Evolutionary conservation across 2,797 vertebrate genomes (phyloP).

Genomic region (Mionectes olivaceus): DNA sequence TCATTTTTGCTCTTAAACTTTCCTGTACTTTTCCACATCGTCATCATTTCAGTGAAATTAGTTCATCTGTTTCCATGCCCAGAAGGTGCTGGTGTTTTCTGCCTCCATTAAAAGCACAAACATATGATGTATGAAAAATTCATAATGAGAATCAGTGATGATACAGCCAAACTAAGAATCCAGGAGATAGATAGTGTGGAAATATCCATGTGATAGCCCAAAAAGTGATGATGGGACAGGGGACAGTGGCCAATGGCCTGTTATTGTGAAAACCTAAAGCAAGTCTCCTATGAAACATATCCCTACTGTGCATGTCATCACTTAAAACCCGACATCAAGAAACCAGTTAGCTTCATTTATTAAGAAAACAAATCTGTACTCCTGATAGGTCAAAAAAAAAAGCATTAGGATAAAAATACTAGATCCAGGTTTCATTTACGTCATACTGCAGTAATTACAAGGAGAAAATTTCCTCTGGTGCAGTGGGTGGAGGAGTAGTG

Average conservation of each 20-base stretch:
- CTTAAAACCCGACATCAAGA: not conserved
- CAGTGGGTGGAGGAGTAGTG: accelerated
- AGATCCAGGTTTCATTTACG: not conserved
- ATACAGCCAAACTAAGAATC: not conserved
- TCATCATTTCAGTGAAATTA: slow-evolving; percentile 2
- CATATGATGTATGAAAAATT: slow-evolving; percentile 27
- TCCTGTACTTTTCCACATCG: slow-evolving; percentile 1
- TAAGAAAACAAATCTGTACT: not conserved
- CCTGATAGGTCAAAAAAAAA: not conserved
- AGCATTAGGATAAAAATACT: not conserved
- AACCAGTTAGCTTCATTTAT: not conserved
- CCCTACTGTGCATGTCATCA: not conserved
- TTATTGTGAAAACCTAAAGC: not conserved
- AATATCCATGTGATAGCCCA: not conserved
- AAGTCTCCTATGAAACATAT: not conserved
- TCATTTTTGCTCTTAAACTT: not conserved
- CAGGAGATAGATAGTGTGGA: not conserved
- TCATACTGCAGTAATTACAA: not conserved
- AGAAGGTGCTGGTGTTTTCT: slow-evolving; percentile 27
- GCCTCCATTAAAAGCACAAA: slow-evolving; percentile 16
- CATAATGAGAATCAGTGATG: not conserved
- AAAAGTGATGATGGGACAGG: not conserved
- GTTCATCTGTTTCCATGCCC: slow-evolving; percentile 20
- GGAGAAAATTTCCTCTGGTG: not conserved
- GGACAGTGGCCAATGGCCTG: not conserved